Evolutionary conservation across 2,888 invertebrate genomes (phyloP).

Genomic region (Callyntrura guangdongensis): DNA sequence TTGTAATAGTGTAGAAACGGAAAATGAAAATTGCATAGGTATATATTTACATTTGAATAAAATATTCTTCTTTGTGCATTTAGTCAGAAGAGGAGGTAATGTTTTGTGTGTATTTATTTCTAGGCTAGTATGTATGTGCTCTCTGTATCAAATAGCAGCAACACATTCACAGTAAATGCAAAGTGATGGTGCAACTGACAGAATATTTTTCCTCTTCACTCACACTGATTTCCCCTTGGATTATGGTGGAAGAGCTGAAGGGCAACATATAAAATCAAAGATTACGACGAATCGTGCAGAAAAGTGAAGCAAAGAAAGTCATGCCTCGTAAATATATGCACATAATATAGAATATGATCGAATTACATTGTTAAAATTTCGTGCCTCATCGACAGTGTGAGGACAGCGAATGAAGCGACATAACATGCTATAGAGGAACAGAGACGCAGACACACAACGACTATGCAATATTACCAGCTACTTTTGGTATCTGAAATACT

Average conservation of each 20-base stretch:
- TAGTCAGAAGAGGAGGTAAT: background rate
- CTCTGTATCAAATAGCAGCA: background rate
- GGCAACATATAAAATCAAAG: constrained; percentile 70
- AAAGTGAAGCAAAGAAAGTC: constrained; percentile 67
- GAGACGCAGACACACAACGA: background rate
- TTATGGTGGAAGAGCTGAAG: constrained; percentile 71
- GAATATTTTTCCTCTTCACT: constrained; percentile 41
- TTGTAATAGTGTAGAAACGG: background rate
- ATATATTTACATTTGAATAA: constrained; percentile 1
- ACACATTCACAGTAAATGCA: constrained; percentile 9
- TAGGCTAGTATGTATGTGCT: background rate
- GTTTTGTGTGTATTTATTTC: background rate
- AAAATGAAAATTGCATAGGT: constrained; percentile 8
- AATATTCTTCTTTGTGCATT: background rate
- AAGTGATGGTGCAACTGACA: constrained; percentile 25
- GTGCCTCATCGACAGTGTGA: constrained; percentile 19
- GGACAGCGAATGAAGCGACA: background rate
- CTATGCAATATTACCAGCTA: background rate
- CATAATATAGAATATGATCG: background rate
- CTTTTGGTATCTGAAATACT: no score
- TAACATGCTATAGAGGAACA: no score
- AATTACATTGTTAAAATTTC: constrained; percentile 45
- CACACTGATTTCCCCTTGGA: constrained; percentile 68
- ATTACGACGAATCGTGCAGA: constrained; percentile 75
- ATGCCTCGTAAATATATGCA: constrained; percentile 33